phyloP scores from a whole-genome alignment of 2,797 vertebrate genomes.

The Pipistrellus pipistrellus region DNA sequence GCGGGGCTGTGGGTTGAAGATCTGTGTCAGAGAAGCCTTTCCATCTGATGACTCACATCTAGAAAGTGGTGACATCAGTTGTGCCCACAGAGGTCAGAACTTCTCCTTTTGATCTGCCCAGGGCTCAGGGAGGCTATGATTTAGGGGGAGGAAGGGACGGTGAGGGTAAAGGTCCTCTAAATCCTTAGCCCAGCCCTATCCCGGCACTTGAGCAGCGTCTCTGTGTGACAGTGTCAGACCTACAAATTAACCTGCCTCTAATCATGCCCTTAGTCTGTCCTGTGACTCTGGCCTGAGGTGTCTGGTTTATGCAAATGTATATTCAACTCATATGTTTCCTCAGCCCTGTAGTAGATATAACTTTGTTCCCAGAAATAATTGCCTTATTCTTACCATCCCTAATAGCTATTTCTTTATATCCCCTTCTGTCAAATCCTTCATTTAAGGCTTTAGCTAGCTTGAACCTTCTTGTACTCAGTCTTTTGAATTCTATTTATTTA shows the following conservation, averaged over 20 bases:
- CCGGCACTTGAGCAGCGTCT: neutral
- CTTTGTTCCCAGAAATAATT: slow-evolving; percentile 52
- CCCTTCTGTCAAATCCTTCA: neutral
- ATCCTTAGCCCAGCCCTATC: neutral
- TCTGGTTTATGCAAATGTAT: slow-evolving; percentile 27
- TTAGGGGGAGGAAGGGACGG: neutral
- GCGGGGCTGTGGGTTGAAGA: slow-evolving; percentile 35
- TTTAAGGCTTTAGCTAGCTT: slow-evolving; percentile 14
- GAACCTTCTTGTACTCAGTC: slow-evolving; percentile 49
- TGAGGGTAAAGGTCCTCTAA: neutral
- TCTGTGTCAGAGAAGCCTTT: slow-evolving; percentile 61
- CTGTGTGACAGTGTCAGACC: neutral
- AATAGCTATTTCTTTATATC: neutral
- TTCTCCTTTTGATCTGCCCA: slow-evolving; percentile 55
- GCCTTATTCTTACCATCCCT: slow-evolving; percentile 38
- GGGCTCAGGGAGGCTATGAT: neutral
- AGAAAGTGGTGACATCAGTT: slow-evolving; percentile 62
- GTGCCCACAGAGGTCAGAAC: slow-evolving; percentile 52
- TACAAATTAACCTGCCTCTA: neutral
- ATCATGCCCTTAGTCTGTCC: neutral
- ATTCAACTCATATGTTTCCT: slow-evolving; percentile 32
- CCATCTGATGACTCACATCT: slow-evolving; percentile 65
- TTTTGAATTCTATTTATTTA: slow-evolving; percentile 53
- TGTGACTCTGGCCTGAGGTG: neutral
- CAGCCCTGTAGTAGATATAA: slow-evolving; percentile 25